Conservation (phyloP, 2,113 vertebrate species). For the Seriola quinqueradiata region DNA sequence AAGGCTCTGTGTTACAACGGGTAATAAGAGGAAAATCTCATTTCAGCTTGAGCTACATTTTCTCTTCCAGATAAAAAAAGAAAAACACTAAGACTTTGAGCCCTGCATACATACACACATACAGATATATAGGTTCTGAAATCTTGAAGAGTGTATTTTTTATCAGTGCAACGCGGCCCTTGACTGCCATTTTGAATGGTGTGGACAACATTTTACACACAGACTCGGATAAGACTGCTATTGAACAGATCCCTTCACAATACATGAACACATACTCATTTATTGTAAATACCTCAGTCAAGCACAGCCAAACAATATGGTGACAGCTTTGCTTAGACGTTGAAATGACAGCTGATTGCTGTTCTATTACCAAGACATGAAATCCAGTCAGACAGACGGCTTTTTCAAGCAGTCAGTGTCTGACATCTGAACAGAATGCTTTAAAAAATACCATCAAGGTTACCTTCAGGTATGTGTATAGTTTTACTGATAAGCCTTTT, state of each 20-base stretch:
- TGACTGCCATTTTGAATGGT: slow-evolving; percentile 13
- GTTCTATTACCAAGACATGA: slow-evolving; percentile 11
- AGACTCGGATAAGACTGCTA: slow-evolving; percentile 1
- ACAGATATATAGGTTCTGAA: neutral
- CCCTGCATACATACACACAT: neutral
- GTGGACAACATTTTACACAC: neutral
- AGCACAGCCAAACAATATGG: slow-evolving; percentile 24
- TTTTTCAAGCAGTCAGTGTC: neutral
- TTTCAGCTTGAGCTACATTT: slow-evolving; percentile 12
- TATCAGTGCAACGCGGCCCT: neutral
- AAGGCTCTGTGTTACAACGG: neutral
- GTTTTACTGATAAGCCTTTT: too few species aligned
- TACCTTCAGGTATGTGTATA: neutral
- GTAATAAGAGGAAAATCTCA: neutral
- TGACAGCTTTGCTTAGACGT: slow-evolving; percentile 19
- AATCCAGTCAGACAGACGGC: slow-evolving; percentile 19
- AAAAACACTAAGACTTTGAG: slow-evolving; percentile 2
- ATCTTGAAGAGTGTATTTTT: neutral
- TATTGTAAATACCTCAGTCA: slow-evolving; percentile 35
- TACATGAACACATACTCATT: slow-evolving; percentile 12
- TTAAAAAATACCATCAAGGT: neutral
- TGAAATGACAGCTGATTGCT: slow-evolving; percentile 43
- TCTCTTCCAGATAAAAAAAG: neutral
- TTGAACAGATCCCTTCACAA: neutral
- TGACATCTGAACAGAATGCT: neutral